Conservation (phyloP, 2,888 invertebrate species). For the Catotricha subobsoleta region DNA sequence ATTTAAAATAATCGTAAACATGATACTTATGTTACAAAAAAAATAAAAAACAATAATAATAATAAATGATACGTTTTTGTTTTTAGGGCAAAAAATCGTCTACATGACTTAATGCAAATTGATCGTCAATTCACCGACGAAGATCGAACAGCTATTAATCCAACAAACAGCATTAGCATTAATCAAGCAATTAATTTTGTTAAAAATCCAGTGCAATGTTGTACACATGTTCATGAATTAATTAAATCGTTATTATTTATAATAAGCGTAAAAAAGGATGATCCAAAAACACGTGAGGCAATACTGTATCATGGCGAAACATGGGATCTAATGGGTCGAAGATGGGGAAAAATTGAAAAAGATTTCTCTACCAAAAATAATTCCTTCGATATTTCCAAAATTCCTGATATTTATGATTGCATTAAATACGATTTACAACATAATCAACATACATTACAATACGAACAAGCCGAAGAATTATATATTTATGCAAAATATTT, state of each 20-base stretch:
- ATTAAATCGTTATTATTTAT: slow-evolving; percentile 75
- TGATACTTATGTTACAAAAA: neutral
- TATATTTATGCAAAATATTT: slow-evolving; percentile 93
- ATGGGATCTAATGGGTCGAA: slow-evolving; percentile 93
- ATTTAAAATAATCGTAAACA: neutral
- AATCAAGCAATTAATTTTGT: slow-evolving; percentile 84
- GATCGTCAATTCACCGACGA: slow-evolving; percentile 71
- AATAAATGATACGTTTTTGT: slow-evolving; percentile 7
- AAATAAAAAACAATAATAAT: no score
- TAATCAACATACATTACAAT: slow-evolving; percentile 88
- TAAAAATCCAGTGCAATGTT: slow-evolving; percentile 87
- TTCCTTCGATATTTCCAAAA: slow-evolving; percentile 93
- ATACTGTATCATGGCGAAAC: slow-evolving; percentile 95
- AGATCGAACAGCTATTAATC: slow-evolving; percentile 77
- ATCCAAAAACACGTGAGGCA: slow-evolving; percentile 81
- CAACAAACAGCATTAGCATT: slow-evolving; percentile 81
- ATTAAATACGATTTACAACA: slow-evolving; percentile 98
- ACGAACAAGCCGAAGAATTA: slow-evolving; percentile 77
- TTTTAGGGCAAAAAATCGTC: slow-evolving; percentile 78
- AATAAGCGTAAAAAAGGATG: slow-evolving; percentile 70
- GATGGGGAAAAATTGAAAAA: slow-evolving; percentile 97
- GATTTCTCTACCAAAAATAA: slow-evolving; percentile 90
- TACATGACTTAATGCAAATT: slow-evolving; percentile 83
- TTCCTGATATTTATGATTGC: slow-evolving; percentile 92
- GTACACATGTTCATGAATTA: slow-evolving; percentile 72